phyloP scores from a whole-genome alignment of 2,797 vertebrate species.

The Paedocypris micromegethes region DNA sequence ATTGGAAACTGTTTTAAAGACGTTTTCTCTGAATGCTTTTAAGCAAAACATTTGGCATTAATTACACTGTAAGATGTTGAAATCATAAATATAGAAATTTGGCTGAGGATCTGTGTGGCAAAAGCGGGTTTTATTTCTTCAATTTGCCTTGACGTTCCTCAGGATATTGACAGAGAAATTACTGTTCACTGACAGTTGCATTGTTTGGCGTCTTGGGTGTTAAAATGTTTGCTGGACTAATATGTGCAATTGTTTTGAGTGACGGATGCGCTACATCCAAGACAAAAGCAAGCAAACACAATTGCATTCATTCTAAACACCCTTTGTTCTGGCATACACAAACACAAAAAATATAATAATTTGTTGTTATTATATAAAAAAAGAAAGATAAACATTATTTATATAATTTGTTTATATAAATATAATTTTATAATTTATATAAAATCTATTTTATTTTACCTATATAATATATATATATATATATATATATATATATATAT shows the following conservation, averaged over 20 bases:
- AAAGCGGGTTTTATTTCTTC: conserved; percentile 4
- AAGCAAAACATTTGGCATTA: neutral
- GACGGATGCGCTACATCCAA: conserved; percentile 12
- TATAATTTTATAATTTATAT: no score
- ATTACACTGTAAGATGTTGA: conserved; percentile 16
- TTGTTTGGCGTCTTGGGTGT: conserved; percentile 20
- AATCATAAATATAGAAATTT: neutral
- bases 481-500: no score
- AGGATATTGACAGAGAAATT: conserved; percentile 25
- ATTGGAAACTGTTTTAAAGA: neutral
- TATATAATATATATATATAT: no score
- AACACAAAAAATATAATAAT: neutral
- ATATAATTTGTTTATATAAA: no score
- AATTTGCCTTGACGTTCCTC: conserved; percentile 22
- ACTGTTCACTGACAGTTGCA: conserved; percentile 16
- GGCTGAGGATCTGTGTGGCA: neutral
- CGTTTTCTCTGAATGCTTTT: conserved; percentile 16
- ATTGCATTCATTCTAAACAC: conserved; percentile 23
- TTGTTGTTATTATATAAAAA: no score
- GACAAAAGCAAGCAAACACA: conserved; percentile 14
- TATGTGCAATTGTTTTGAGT: conserved; percentile 33
- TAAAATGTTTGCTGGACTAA: conserved; percentile 16
- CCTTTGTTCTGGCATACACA: conserved; percentile 1
- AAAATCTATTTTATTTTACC: no score
- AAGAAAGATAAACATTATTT: no score